Evolutionary conservation across 2,113 vertebrate genomes (phyloP).

Genomic region (Notothenia rossii): DNA sequence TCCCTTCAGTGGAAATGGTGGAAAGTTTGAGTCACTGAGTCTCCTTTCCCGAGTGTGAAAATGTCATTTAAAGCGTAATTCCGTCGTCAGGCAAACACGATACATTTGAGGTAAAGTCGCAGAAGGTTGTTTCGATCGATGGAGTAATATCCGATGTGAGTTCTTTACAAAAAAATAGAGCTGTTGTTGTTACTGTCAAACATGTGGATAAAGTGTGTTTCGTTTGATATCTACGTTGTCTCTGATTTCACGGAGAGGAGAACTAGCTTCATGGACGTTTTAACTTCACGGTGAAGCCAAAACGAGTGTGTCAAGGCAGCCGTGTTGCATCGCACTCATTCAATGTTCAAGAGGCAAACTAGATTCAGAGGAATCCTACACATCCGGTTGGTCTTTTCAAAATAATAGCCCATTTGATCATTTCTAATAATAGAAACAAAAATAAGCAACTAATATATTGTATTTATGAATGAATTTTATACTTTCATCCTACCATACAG

Average conservation of each 20-base stretch:
- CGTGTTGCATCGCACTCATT: background rate
- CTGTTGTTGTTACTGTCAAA: background rate
- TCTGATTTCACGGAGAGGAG: background rate
- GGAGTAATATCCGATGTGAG: slow-evolving; percentile 25
- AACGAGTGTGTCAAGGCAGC: slow-evolving; percentile 35
- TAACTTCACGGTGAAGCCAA: slow-evolving; percentile 39
- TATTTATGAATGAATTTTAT: too few species aligned
- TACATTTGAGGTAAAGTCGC: slow-evolving; percentile 13
- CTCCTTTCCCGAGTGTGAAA: background rate
- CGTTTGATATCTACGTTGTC: background rate
- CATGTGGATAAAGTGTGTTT: background rate
- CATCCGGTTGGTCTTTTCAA: slow-evolving; percentile 48
- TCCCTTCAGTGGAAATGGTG: slow-evolving; percentile 1
- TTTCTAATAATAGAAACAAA: background rate
- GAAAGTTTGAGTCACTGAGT: slow-evolving; percentile 59
- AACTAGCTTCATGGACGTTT: background rate
- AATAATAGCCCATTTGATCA: slow-evolving; percentile 23
- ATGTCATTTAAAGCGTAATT: slow-evolving; percentile 16
- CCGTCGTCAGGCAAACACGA: slow-evolving; percentile 4
- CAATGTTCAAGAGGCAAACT: background rate
- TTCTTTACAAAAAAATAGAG: background rate
- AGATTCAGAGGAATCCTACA: rapidly evolving
- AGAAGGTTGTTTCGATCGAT: slow-evolving; percentile 10
- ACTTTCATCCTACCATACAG: background rate
- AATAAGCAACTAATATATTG: background rate